A percentile compares a stretch with the other conserved stretches of the same genome.
Conservation (phyloP, 2,888 invertebrate genomes). For the Pristionchus arcanus region DNA sequence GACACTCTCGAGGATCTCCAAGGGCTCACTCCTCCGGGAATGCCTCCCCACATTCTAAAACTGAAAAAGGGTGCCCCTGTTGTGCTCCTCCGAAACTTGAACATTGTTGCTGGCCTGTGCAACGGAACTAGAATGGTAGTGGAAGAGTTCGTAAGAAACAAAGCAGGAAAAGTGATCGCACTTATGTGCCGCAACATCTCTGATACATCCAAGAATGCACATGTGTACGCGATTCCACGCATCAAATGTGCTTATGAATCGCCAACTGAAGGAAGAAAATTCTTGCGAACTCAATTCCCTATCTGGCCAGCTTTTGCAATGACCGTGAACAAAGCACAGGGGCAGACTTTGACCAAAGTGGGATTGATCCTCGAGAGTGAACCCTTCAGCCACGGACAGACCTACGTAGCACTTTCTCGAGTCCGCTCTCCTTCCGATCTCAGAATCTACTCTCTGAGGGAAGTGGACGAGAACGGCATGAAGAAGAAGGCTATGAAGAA, state of each 20-base stretch:
- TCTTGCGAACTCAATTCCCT: constrained; percentile 33
- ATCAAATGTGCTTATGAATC: background rate
- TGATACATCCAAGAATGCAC: background rate
- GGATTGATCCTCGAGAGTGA: too few species aligned
- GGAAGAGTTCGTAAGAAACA: constrained; percentile 50
- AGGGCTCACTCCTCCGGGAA: background rate
- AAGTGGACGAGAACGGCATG: too few species aligned
- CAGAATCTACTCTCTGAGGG: constrained; percentile 26
- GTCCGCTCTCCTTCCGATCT: constrained; percentile 49
- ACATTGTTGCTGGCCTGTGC: constrained; percentile 61
- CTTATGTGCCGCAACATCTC: constrained; percentile 33
- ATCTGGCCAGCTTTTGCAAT: background rate
- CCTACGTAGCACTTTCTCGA: constrained; percentile 66
- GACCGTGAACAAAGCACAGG: too few species aligned
- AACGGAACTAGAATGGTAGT: constrained; percentile 63
- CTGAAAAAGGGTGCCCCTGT: constrained; percentile 60
- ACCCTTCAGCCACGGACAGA: constrained; percentile 64
- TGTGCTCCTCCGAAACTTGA: constrained; percentile 63
- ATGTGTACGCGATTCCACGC: background rate
- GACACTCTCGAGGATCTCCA: constrained; percentile 58
- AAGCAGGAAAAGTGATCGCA: background rate
- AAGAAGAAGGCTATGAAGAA: background rate
- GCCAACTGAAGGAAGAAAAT: background rate
- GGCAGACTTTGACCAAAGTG: too few species aligned
- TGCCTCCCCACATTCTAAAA: constrained; percentile 59